Evolutionary conservation across 2,888 invertebrate species (phyloP), one percentile per base, ranked within the genome.

Genomic region (Microplitis deprimator): DNA sequence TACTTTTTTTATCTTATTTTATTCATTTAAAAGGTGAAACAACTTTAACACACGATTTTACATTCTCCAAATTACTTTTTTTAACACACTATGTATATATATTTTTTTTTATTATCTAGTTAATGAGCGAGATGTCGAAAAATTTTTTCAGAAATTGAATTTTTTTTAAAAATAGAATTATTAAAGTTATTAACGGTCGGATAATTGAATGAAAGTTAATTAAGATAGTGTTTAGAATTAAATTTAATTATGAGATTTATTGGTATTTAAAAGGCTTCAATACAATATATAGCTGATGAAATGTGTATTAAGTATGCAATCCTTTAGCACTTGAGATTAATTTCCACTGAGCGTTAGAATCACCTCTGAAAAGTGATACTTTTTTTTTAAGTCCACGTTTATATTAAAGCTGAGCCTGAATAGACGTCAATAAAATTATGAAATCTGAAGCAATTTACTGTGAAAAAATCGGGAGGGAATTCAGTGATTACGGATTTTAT

Each of bases 311-410:
- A 29, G 29, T 29, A 29, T 29, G 29, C 3, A 29, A 29, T 29
- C 29, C 29, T 29, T 29, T 29, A 29, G 3, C 29, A 29, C 29
- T 29, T 29, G 29, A 29, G 29, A 29, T 29, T 29, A 29, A 29
- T 29, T 29, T 29, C 2, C 29, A 29, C 29, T 76, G 59, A 70
- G 70, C 75, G 76, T 76, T 76, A 61, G 72, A 76, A 68, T 76
- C 76, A 29, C 29, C 29, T 29, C 29, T 29, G 29, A 29, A 29
- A 29, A 29, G 29, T 29, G 29, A 29, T 29, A 29, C 29, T 29
- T 29, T 29, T 29, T 20, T 29, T 29, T 29, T 29, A 29, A 29
- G 29, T 29, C 0, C 2, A 4, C 29, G 29, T 29, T 29, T 29
- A 29, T 29, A 29, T 29, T 29, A 29, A 29, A 29, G 29, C 29